phyloP scores from a whole-genome alignment of 2,113 vertebrate genomes.

The Stigmatopora nigra region DNA sequence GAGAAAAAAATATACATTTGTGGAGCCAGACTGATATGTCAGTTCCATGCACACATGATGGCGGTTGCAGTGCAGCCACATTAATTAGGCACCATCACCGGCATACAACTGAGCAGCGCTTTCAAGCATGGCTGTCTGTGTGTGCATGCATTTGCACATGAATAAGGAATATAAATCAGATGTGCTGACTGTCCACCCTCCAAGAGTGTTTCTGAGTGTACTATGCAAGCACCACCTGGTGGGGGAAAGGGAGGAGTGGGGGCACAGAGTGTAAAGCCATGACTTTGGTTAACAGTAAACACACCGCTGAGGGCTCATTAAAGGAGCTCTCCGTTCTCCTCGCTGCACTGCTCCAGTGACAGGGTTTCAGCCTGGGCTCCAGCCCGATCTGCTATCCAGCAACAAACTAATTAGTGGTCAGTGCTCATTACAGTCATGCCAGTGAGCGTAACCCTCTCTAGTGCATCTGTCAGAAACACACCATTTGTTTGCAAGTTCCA shows the following conservation, averaged over 20 bases:
- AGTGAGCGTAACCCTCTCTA: conserved; percentile 38
- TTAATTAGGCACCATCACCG: conserved; percentile 56
- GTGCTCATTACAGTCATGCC: conserved; percentile 56
- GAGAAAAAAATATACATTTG: conserved; percentile 20
- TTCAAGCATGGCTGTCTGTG: conserved; percentile 10
- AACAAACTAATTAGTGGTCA: conserved; percentile 64
- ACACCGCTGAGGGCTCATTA: conserved; percentile 69
- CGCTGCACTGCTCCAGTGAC: conserved; percentile 46
- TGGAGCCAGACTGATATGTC: conserved; percentile 30
- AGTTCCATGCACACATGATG: conserved; percentile 57
- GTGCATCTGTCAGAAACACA: conserved; percentile 50
- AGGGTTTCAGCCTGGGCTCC: conserved; percentile 47
- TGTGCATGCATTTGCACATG: conserved; percentile 10
- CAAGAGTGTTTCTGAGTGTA: conserved; percentile 19
- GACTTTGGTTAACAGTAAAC: conserved; percentile 66
- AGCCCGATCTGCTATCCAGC: conserved; percentile 53
- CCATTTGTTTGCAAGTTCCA: conserved; percentile 32
- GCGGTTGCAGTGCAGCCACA: conserved; percentile 38
- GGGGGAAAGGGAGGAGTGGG: conserved; percentile 8
- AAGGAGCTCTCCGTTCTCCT: conserved; percentile 42
- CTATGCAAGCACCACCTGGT: conserved; percentile 1
- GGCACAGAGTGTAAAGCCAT: conserved; percentile 43
- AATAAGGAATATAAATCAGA: conserved; percentile 36
- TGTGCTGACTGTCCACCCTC: conserved; percentile 19
- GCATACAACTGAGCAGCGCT: conserved; percentile 28